phyloP scores from a whole-genome alignment of 2,888 invertebrate genomes.

The Ornithoptera priamus region DNA sequence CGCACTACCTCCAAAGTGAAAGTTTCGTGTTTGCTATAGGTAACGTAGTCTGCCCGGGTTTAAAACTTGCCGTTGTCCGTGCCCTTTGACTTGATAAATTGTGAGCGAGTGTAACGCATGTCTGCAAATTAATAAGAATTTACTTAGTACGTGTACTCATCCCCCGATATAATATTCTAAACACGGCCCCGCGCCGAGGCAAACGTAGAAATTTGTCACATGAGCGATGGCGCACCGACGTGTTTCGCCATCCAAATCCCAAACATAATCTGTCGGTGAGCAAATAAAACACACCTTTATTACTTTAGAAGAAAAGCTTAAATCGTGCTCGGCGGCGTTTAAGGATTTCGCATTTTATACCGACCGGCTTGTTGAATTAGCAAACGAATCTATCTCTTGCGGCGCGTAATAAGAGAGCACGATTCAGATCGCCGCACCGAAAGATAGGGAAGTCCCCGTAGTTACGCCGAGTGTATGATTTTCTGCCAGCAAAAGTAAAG shows the following conservation, averaged over 20 bases:
- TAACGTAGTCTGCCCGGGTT: too few relatives aligned
- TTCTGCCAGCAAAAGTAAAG: slow-evolving; percentile 77
- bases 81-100: too few relatives aligned
- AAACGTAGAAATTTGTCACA: slow-evolving; percentile 81
- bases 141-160: slow-evolving; percentile 50
- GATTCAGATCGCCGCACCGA: slow-evolving; percentile 55
- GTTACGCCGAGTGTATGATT: slow-evolving; percentile 73
- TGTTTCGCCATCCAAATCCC: slow-evolving; percentile 76
- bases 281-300: slow-evolving; percentile 80
- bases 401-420: slow-evolving; percentile 64
- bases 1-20: too few relatives aligned
- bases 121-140: slow-evolving; percentile 74
- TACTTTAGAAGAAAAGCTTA: slow-evolving; percentile 76
- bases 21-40: too few relatives aligned
- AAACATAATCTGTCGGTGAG: slow-evolving; percentile 71
- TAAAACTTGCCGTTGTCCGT: too few relatives aligned
- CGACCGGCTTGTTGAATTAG: slow-evolving; percentile 59
- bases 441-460: slow-evolving; percentile 50
- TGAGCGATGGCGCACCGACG: slow-evolving; percentile 80
- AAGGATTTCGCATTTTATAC: slow-evolving; percentile 69
- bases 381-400: slow-evolving; percentile 73
- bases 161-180: slow-evolving; percentile 74
- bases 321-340: slow-evolving; percentile 65
- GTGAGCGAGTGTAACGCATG: background rate
- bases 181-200: slow-evolving; percentile 77